Evolutionary conservation across 2,888 invertebrate species (phyloP).

Genomic region (Ptychoptera albimana): DNA sequence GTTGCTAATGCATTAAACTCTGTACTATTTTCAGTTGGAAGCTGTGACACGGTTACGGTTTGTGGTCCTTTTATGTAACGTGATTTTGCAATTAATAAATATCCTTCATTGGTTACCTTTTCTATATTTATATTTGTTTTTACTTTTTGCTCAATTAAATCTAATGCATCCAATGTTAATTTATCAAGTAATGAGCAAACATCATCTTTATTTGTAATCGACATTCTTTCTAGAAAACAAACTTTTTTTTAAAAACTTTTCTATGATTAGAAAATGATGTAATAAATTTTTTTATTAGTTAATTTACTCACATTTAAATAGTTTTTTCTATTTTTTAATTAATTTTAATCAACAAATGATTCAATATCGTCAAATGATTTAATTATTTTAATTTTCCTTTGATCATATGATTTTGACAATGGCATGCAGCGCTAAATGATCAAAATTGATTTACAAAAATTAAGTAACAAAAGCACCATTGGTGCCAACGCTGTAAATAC

Average conservation of each 20-base stretch:
- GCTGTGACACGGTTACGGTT: conserved; percentile 48
- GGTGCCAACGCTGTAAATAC: no score
- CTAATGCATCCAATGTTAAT: conserved; percentile 48
- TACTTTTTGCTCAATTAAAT: conserved; percentile 59
- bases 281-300: no score
- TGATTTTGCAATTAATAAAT: conserved; percentile 57
- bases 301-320: no score
- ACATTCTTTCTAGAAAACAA: background rate
- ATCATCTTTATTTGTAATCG: conserved; percentile 6
- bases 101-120: conserved; percentile 48
- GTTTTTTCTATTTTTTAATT: no score
- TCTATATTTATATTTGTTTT: conserved; percentile 51
- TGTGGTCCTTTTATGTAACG: conserved; percentile 66
- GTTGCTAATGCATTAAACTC: conserved; percentile 33
- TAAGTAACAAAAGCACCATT: no score
- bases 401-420: no score
- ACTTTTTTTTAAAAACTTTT: background rate
- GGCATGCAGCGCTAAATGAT: no score
- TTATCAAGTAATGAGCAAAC: conserved; percentile 43
- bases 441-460: no score
- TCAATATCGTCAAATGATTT: no score
- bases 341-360: background rate
- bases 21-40: conserved; percentile 41
- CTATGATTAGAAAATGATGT: no score
- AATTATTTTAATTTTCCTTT: no score